Conservation (phyloP, 2,113 vertebrate genomes). For the Galeopterus variegatus region DNA sequence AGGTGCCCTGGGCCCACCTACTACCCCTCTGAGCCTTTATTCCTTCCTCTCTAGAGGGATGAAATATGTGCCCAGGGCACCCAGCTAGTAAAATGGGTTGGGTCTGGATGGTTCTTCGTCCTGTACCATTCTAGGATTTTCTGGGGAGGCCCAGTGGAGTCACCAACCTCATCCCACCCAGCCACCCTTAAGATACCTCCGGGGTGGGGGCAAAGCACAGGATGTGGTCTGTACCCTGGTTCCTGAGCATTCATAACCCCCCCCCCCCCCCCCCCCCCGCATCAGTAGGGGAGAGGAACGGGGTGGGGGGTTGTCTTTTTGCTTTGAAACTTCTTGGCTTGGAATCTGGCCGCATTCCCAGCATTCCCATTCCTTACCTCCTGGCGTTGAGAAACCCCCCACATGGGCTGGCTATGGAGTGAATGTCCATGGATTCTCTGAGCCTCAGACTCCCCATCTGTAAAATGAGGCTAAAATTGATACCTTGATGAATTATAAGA, state of each 20-base stretch:
- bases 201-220: constrained; percentile 33
- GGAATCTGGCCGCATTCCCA: background rate
- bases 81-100: background rate
- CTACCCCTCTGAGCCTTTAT: background rate
- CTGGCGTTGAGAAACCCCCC: background rate
- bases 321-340: background rate
- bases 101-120: background rate
- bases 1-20: background rate
- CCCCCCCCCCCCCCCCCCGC: background rate
- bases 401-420: background rate
- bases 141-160: background rate
- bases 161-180: background rate
- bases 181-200: background rate
- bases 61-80: background rate
- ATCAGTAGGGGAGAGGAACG: background rate
- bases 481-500: background rate
- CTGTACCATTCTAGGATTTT: background rate
- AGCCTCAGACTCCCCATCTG: background rate
- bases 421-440: background rate
- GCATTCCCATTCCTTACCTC: background rate
- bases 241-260: background rate
- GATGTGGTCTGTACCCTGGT: constrained; percentile 64
- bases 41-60: background rate
- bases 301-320: background rate
- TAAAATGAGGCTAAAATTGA: background rate